phyloP scores from a whole-genome alignment of 2,797 vertebrate genomes.

The Pelodytes ibericus region DNA sequence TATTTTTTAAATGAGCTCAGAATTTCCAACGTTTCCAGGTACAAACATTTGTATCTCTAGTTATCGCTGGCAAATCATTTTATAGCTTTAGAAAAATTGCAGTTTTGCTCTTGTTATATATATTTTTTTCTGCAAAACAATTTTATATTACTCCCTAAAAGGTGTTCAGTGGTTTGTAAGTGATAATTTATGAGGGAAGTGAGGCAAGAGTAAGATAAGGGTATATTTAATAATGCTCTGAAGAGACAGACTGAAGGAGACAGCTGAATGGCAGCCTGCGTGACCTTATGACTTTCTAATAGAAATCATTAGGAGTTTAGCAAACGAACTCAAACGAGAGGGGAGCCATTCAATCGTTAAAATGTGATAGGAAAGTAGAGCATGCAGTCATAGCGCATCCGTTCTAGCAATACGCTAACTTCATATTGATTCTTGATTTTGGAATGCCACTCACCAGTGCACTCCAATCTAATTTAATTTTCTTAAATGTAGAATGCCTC shows the following conservation, averaged over 20 bases:
- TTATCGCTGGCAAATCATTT: too few relatives aligned
- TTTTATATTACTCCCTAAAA: neutral
- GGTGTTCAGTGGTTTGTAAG: neutral
- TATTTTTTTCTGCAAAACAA: neutral
- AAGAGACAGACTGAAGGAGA: constrained; percentile 34
- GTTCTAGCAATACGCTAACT: constrained; percentile 40
- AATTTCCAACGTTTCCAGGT: too few relatives aligned
- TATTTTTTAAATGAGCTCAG: too few relatives aligned
- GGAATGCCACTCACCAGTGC: constrained; percentile 33
- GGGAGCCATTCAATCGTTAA: constrained; percentile 34
- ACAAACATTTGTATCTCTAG: too few relatives aligned
- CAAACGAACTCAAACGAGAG: constrained; percentile 32
- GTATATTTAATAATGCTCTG: constrained; percentile 5
- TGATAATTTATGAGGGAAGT: constrained; percentile 13
- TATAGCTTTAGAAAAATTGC: neutral
- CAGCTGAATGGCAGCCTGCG: constrained; percentile 36
- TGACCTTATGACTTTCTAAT: constrained; percentile 44
- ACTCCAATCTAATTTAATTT: constrained; percentile 42
- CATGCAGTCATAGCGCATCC: constrained; percentile 27
- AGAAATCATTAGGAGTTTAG: constrained; percentile 45
- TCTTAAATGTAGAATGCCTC: constrained; percentile 16
- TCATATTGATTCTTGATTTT: constrained; percentile 51
- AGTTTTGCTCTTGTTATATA: neutral
- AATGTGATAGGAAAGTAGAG: constrained; percentile 40
- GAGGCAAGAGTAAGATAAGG: constrained; percentile 17